Conservation (phyloP, 2,797 vertebrate genomes). For the Sciurus carolinensis region DNA sequence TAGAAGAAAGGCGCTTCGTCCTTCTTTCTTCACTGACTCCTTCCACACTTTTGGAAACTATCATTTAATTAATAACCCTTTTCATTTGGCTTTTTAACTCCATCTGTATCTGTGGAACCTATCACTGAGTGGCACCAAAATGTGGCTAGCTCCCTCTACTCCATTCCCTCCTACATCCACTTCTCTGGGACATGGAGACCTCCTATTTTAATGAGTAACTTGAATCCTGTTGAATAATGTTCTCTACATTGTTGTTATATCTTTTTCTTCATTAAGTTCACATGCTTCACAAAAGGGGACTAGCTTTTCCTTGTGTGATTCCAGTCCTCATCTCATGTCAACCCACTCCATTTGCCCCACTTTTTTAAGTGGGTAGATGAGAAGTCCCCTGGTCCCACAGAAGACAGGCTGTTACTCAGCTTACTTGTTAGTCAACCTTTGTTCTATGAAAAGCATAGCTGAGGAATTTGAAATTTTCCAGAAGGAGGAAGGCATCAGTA, state of each 20-base stretch:
- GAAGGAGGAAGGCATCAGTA: neutral
- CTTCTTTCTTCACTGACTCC: neutral
- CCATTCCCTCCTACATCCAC: no score
- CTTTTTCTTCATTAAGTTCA: slow-evolving; percentile 25
- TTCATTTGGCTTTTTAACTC: neutral
- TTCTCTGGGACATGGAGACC: neutral
- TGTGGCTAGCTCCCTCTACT: neutral
- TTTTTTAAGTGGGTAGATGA: neutral
- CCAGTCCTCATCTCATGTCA: neutral
- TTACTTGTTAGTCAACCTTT: neutral
- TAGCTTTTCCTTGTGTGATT: neutral
- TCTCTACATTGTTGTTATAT: neutral
- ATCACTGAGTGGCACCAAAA: neutral
- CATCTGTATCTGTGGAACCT: neutral
- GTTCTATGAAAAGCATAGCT: neutral
- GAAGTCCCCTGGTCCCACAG: neutral
- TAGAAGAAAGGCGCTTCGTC: neutral
- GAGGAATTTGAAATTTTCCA: slow-evolving; percentile 37
- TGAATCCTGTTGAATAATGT: neutral
- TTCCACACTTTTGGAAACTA: neutral
- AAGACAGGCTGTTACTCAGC: neutral
- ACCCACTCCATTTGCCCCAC: neutral
- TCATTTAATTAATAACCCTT: neutral
- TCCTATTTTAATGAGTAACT: neutral
- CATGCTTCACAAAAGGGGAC: neutral